Evolutionary conservation across 1,140 invertebrate species (phyloP).

Genomic region (Lepidurus apus): DNA sequence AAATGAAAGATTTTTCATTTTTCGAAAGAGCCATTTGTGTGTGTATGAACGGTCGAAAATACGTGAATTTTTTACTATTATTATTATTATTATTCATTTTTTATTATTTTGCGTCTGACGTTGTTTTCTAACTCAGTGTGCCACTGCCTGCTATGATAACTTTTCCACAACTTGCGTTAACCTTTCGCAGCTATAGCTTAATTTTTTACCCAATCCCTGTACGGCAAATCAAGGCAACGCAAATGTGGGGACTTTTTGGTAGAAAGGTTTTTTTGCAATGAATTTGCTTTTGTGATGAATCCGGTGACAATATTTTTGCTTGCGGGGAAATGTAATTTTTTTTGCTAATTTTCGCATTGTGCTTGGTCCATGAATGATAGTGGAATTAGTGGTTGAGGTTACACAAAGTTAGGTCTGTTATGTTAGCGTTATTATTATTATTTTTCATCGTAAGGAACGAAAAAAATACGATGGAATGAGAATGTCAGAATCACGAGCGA

Average conservation of each 20-base stretch:
- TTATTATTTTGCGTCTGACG: background rate
- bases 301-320: constrained; percentile 6
- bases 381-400: background rate
- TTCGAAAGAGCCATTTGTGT: constrained; percentile 7
- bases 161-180: constrained; percentile 19
- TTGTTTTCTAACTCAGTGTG: constrained; percentile 22
- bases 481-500: constrained; percentile 21
- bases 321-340: background rate
- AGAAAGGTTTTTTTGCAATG: constrained; percentile 4
- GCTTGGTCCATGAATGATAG: constrained; percentile 12
- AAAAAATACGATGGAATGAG: background rate
- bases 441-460: background rate
- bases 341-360: constrained; percentile 2
- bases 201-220: background rate
- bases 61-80: background rate
- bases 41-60: background rate
- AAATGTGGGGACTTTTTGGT: background rate
- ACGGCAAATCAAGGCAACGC: background rate
- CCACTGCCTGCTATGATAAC: constrained; percentile 21
- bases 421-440: background rate
- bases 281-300: constrained; percentile 20
- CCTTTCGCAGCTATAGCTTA: constrained; percentile 18
- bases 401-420: background rate
- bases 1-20: background rate
- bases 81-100: background rate